phyloP scores from a whole-genome alignment of 64 coral and sea anemone genomes.

The Hydrozoanthus tunicans region DNA sequence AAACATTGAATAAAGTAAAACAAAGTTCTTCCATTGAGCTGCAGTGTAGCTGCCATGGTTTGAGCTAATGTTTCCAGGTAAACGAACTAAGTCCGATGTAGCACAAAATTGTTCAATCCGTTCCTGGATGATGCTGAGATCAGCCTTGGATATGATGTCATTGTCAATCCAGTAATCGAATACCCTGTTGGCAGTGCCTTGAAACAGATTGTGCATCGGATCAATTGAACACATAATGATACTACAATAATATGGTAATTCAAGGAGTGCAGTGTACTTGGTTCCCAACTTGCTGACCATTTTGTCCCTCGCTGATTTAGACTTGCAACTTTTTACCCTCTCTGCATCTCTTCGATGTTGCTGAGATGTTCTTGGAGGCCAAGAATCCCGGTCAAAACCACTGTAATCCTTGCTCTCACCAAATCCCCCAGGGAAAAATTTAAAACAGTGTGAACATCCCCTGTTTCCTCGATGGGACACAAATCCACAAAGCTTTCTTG shows the following conservation, averaged over 20 bases:
- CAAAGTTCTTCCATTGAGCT: conserved; percentile 41
- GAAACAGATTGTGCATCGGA: conserved; percentile 62
- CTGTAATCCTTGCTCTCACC: neutral
- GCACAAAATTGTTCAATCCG: conserved; percentile 34
- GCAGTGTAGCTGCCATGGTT: conserved; percentile 47
- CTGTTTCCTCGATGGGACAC: neutral
- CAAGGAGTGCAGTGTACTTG: neutral
- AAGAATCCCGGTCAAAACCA: neutral
- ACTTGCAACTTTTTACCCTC: neutral
- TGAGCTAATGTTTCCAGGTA: conserved; percentile 15
- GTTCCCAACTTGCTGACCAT: neutral
- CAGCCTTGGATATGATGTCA: conserved; percentile 13
- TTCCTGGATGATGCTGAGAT: conserved; percentile 2
- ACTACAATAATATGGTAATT: neutral
- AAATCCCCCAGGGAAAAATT: neutral
- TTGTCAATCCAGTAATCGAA: conserved; percentile 56
- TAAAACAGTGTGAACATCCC: neutral
- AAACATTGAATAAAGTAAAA: conserved; percentile 52
- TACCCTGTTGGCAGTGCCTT: conserved; percentile 50
- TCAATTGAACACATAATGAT: conserved; percentile 51
- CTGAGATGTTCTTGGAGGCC: neutral
- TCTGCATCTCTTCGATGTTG: neutral
- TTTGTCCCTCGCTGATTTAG: neutral
- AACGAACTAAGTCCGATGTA: too few species aligned
- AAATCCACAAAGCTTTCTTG: too few species aligned